These are phyloP conservation scores for Meda fulgida DNA, from an alignment of 2,797 vertebrate genomes.

Conservation along the genomic window DNA sequence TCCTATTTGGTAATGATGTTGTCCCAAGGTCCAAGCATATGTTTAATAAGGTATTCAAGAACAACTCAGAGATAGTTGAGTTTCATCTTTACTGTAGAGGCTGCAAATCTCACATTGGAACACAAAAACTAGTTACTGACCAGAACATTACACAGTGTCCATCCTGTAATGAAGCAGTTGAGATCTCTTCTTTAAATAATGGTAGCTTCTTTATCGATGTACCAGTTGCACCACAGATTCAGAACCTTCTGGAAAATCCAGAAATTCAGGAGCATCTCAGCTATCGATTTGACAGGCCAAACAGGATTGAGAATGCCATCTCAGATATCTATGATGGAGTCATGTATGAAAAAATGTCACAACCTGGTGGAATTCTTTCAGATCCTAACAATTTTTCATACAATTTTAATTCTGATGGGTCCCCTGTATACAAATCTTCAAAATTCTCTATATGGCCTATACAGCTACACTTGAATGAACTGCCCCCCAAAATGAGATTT, in stretches of 20 bases:
- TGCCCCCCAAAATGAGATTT: constrained; percentile 5
- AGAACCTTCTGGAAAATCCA: constrained; percentile 10
- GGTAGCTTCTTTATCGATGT: no score
- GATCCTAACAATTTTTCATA: constrained; percentile 1
- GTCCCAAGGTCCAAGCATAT: constrained; percentile 2
- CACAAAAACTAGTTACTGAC: no score
- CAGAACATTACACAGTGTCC: no score
- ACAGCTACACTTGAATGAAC: constrained; percentile 16
- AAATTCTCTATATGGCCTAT: constrained; percentile 13
- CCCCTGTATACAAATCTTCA: not conserved
- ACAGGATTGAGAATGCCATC: not conserved
- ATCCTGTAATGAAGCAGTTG: no score
- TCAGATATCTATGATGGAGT: not conserved
- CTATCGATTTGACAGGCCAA: constrained; percentile 1
- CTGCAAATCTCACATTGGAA: not conserved
- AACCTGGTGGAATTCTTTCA: not conserved
- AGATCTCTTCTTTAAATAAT: no score
- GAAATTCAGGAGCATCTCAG: not conserved
- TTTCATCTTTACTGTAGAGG: not conserved
- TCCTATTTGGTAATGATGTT: constrained; percentile 4
- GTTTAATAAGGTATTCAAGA: constrained; percentile 13
- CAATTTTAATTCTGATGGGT: constrained; percentile 11
- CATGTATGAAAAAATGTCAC: not conserved
- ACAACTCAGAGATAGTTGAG: not conserved
- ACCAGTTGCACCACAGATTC: not conserved